Conservation (phyloP, 1,140 invertebrate genomes). For the Diorhabda sublineata region DNA sequence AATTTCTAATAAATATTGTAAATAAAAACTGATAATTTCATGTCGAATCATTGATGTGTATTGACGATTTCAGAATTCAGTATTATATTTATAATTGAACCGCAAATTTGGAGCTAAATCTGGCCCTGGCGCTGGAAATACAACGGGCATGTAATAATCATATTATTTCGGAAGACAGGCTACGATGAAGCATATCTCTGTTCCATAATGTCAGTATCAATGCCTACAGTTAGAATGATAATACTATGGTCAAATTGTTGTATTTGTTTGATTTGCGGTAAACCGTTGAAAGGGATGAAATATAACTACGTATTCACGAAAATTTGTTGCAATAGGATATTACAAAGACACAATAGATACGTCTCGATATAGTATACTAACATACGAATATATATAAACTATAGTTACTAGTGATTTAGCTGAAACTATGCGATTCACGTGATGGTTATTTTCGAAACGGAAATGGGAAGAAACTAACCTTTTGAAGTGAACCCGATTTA, state of each 20-base stretch:
- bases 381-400: too few species aligned
- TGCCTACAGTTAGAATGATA: neutral
- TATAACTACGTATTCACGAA: neutral
- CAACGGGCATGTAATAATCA: slow-evolving; percentile 16
- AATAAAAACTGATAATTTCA: too few species aligned
- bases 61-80: too few species aligned
- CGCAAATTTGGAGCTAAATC: neutral
- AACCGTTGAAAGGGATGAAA: neutral
- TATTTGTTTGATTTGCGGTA: neutral
- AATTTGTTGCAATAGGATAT: slow-evolving; percentile 1
- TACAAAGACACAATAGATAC: neutral
- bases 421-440: too few species aligned
- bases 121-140: neutral
- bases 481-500: too few species aligned
- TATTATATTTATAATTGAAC: too few species aligned
- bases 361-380: too few species aligned
- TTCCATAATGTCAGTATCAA: slow-evolving; percentile 11
- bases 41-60: too few species aligned
- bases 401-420: too few species aligned
- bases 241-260: neutral
- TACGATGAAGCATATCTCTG: slow-evolving; percentile 12
- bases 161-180: slow-evolving; percentile 20
- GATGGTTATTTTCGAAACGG: too few species aligned
- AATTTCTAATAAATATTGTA: too few species aligned
- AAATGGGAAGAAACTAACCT: too few species aligned